phyloP scores from a whole-genome alignment of 2,888 invertebrate genomes.

The Pheosia gnoma region DNA sequence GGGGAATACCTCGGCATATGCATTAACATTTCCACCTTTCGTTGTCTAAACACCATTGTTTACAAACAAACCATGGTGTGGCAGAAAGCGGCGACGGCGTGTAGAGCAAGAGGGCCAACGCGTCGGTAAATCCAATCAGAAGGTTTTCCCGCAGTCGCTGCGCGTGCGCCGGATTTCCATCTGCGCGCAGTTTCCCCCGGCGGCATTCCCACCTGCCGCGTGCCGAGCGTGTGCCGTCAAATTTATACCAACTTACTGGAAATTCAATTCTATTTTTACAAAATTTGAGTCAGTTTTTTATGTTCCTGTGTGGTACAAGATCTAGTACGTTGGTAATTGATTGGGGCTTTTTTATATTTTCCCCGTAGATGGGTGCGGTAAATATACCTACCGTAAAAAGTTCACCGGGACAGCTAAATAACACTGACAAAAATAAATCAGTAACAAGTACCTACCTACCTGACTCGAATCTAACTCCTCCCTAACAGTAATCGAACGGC shows the following conservation, averaged over 20 bases:
- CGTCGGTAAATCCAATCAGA: constrained; percentile 23
- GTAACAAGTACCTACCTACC: too few species aligned
- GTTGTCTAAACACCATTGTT: constrained; percentile 15
- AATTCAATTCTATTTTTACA: background rate
- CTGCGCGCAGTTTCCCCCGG: background rate
- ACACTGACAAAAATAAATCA: too few species aligned
- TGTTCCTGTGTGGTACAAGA: background rate
- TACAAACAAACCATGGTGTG: constrained; percentile 22
- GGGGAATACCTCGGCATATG: too few species aligned
- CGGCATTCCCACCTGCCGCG: constrained; percentile 8
- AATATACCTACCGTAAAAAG: too few species aligned
- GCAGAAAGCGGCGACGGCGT: background rate
- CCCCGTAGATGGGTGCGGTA: background rate
- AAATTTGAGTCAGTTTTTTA: background rate
- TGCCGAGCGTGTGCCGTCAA: background rate
- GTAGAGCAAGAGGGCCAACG: constrained; percentile 19
- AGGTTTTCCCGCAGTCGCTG: constrained; percentile 20
- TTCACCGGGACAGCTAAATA: too few species aligned
- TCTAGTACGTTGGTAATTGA: background rate
- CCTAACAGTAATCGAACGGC: too few species aligned
- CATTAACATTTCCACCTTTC: background rate
- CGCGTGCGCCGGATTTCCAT: constrained; percentile 5
- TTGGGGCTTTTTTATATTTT: constrained; percentile 1
- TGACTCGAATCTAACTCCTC: too few species aligned
- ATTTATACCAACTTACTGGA: too few species aligned